Evolutionary conservation across 2,113 vertebrate species (phyloP).

Genomic region (Hippopotamus amphibius): DNA sequence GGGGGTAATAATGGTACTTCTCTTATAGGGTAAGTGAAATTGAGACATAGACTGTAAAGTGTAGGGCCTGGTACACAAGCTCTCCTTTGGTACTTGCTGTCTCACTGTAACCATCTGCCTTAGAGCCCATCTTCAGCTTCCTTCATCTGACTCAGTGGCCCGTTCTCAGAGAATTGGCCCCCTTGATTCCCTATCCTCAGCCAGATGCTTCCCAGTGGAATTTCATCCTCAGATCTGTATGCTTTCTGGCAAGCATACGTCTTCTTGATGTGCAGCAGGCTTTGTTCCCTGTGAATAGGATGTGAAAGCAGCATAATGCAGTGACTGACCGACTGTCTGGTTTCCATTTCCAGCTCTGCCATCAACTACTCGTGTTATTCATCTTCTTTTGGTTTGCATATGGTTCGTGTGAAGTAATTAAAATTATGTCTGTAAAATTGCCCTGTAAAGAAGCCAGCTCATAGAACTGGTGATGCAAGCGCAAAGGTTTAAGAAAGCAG

Average conservation of each 20-base stretch:
- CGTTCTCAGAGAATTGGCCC: neutral
- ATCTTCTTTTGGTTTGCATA: constrained; percentile 5
- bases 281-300: constrained; percentile 27
- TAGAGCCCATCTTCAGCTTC: neutral
- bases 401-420: neutral
- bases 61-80: neutral
- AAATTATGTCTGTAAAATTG: neutral
- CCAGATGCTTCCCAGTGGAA: neutral
- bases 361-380: neutral
- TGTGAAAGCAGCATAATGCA: neutral
- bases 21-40: neutral
- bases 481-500: neutral
- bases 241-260: constrained; percentile 29
- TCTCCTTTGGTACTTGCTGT: neutral
- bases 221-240: neutral
- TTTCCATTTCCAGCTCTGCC: neutral
- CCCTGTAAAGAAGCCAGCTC: neutral
- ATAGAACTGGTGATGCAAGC: neutral
- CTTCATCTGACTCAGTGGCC: neutral
- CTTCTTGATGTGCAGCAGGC: neutral
- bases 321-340: neutral
- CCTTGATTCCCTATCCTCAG: neutral
- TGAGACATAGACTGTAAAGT: neutral
- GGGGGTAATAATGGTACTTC: neutral
- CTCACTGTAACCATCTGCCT: neutral